A percentile compares a stretch with the other conserved stretches of the same genome.
Conservation (phyloP, 2,113 vertebrate genomes). For the Emydura subglobosa region DNA sequence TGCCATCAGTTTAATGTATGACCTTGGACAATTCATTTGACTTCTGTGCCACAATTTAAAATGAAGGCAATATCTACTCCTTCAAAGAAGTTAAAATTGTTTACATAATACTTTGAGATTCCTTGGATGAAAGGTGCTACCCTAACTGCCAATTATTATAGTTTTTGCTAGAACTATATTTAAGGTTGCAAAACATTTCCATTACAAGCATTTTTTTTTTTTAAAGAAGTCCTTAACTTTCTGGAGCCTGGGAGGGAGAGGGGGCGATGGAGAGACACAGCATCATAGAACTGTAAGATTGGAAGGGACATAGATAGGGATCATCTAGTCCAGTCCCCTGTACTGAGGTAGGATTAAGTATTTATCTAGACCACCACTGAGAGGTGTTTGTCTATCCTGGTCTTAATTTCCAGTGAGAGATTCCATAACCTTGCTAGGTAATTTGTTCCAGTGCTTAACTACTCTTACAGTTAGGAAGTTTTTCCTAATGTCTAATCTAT, state of each 20-base stretch:
- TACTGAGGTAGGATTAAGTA: neutral
- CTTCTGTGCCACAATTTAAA: neutral
- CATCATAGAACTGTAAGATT: neutral
- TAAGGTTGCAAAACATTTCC: neutral
- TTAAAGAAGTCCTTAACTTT: neutral
- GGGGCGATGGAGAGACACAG: neutral
- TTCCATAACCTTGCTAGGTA: neutral
- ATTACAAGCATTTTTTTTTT: neutral
- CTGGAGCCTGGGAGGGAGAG: too few relatives aligned
- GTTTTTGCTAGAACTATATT: neutral
- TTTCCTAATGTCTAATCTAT: neutral
- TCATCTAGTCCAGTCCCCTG: neutral
- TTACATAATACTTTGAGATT: conserved; percentile 7
- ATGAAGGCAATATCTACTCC: conserved; percentile 57
- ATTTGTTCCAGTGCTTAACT: neutral
- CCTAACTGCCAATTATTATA: neutral
- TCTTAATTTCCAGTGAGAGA: neutral
- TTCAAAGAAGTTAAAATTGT: conserved; percentile 31
- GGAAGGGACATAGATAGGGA: neutral
- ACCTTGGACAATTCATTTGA: neutral
- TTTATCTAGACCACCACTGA: neutral
- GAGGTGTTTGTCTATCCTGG: neutral
- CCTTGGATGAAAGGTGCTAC: neutral
- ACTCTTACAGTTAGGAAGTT: neutral
- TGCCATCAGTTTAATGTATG: conserved; percentile 4